Base-by-base conservation (phyloP, 2,797 vertebrate species). In the Rhincodon typus region DNA sequence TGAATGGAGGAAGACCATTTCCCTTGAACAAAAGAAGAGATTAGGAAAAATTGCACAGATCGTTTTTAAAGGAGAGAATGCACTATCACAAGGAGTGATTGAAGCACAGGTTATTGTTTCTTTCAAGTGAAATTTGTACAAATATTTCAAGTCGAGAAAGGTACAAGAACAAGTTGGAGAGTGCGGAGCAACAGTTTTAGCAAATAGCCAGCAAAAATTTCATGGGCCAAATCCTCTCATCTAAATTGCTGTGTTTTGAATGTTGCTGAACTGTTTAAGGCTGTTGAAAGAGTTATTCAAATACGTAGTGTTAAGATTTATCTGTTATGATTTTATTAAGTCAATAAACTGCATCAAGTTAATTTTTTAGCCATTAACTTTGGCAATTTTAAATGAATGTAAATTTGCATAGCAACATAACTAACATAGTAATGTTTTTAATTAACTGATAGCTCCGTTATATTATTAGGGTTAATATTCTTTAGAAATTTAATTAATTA, bases 401-500 rank as follows among this genome's bases (percentile, higher is more conserved):
- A 46, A 13, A 50, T 72, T 94, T 94, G 21, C 69, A 70, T 50
- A 19, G 38, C 67, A 50, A n/a, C 4, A 25, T 94, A 50, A 27
- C 62, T 25, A 72, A 94, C 10, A 72, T 94, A 38, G 27, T 19
- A 62, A 17, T 90, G n/a, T 62, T 90, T 53, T n/a, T 42, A 94
- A 70, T 94, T 50, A 94, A 69, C 21, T 72, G 66, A 70, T 38
- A 72, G 67, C 46, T 69, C 46, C 21, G 50, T 72, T 72, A 70
- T 53, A 96, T 96, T 97, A 97, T 97, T 97, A 96, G 95, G 96
- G 96, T 96, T 95, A 34, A 97, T 97, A 97, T 96, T 91, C 90
- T 91, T 96, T 96, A 97, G 96, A 96, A 96, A 96, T 94, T 96
- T 96, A 97, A 97, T 98, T 96, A 97, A 97, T 98, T 97, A 97